Base-by-base conservation (phyloP, 2,797 vertebrate species). In the Chrysocyon brachyurus region DNA sequence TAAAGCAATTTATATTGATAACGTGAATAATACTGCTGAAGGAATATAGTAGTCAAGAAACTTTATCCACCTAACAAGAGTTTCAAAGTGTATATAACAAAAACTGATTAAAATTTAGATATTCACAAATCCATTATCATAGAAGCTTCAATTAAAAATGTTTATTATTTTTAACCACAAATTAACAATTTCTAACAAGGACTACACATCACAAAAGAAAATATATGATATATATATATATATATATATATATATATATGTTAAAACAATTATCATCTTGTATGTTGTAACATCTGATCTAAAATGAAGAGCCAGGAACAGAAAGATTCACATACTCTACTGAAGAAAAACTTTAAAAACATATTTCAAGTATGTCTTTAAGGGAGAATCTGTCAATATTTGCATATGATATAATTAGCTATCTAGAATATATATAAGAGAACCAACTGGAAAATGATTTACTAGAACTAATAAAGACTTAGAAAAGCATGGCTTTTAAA, bases 91-190 rank as follows among this genome's bases (percentile, higher is more conserved):
- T 10, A 87, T 56, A 49, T 17, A 81, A 24, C 3, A 91, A 66
- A 95, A 70, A 54, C 31, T 81, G 59, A 81, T 94, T 90, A 63
- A 63, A 90, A 90, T 83, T 75, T 15, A 59, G 12, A 46, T 90
- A 75, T 26, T 83, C 54, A 93, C 26, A 95, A 73, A 49, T 61
- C 59, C 16, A 64, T 0, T 5, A 46, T 64, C 36, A 73, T 5
- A 66, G 28, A 90, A 17, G 46, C 70, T 91, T 88, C 40, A 72
- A 63, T 79, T 66, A 36, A 90, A 96, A 85, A 61, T 31, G 2
- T 0, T n/a, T 14, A 83, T 46, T 83, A 33, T 49, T 90, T 95
- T 36, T 57, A 68, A 90, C 79, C 56, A 93, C 9, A 56, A 73
- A 49, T 16, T 84, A 61, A 92, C 94, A 85, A 52, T 66, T 82